These are phyloP conservation scores for Isoperla grammatica DNA, from an alignment of 2,888 invertebrate species.

Conservation along the genomic window DNA sequence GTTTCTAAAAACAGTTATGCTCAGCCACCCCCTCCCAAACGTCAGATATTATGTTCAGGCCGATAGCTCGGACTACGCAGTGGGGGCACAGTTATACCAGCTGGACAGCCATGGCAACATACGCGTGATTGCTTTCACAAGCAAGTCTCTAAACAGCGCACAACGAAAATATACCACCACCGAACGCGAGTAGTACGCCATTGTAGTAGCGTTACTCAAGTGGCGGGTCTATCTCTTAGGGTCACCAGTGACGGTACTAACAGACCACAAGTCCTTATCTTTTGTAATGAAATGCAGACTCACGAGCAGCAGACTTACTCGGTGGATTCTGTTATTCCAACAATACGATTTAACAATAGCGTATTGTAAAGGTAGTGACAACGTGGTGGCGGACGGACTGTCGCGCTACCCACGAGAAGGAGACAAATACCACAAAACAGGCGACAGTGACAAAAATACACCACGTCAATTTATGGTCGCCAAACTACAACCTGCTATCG, in stretches of 20 bases:
- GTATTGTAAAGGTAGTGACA: neutral
- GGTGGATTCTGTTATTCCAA: neutral
- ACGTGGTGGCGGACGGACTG: neutral
- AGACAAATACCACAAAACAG: no score
- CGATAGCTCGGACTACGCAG: no score
- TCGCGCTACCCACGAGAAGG: neutral
- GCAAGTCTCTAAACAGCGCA: constrained; percentile 24
- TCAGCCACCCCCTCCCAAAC: constrained; percentile 16
- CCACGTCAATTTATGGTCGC: no score
- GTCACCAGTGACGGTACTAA: constrained; percentile 28
- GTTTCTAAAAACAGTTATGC: constrained; percentile 19
- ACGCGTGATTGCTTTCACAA: constrained; percentile 26
- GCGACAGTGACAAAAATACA: no score
- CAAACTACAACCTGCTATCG: no score
- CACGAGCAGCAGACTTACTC: neutral
- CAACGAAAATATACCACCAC: constrained; percentile 24
- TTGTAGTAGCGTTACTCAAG: constrained; percentile 28
- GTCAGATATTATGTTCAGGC: no score
- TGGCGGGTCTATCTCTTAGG: constrained; percentile 27
- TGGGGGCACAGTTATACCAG: no score
- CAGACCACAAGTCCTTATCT: constrained; percentile 27
- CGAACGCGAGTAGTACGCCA: constrained; percentile 28
- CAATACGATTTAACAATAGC: neutral
- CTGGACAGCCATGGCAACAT: constrained; percentile 10
- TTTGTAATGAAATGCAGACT: constrained; percentile 7